Percentiles rank a stretch among this genome's conserved stretches.
phyloP scores from a whole-genome alignment of 64 coral and sea anemone genomes.

The Montipora cactus region DNA sequence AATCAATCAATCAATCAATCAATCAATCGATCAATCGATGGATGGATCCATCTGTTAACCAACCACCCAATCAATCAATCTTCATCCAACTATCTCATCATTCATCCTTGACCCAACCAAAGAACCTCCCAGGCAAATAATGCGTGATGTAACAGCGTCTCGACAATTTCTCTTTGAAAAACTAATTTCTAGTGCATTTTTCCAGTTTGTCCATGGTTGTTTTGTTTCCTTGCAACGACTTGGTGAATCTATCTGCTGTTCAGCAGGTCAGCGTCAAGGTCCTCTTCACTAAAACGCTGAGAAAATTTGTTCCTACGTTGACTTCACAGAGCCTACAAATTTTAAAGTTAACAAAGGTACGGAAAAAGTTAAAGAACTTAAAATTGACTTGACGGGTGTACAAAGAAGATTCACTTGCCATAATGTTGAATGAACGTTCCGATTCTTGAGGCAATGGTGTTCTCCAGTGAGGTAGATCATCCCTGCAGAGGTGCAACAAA shows the following conservation, averaged over 20 bases:
- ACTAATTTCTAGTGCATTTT: background rate
- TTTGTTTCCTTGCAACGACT: slow-evolving; percentile 37
- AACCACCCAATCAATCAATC: too few relatives aligned
- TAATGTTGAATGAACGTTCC: too few relatives aligned
- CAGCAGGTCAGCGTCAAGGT: background rate
- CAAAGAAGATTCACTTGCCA: background rate
- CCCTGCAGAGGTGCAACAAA: too few relatives aligned
- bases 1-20: background rate
- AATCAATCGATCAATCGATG: background rate
- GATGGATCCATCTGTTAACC: too few relatives aligned
- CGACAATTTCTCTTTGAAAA: too few relatives aligned
- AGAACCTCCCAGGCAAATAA: too few relatives aligned
- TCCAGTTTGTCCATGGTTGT: slow-evolving; percentile 16
- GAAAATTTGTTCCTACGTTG: background rate
- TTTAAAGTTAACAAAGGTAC: slow-evolving; percentile 19
- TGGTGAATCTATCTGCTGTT: background rate
- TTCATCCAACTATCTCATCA: too few relatives aligned
- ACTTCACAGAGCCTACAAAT: background rate
- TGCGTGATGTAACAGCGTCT: too few relatives aligned
- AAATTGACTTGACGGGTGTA: background rate
- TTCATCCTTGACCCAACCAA: too few relatives aligned
- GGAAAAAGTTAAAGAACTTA: background rate
- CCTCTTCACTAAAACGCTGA: background rate
- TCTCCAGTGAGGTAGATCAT: too few relatives aligned
- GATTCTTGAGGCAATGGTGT: too few relatives aligned